Base-by-base conservation (phyloP, 2,113 vertebrate genomes). In the Paraplagusia blochii region DNA sequence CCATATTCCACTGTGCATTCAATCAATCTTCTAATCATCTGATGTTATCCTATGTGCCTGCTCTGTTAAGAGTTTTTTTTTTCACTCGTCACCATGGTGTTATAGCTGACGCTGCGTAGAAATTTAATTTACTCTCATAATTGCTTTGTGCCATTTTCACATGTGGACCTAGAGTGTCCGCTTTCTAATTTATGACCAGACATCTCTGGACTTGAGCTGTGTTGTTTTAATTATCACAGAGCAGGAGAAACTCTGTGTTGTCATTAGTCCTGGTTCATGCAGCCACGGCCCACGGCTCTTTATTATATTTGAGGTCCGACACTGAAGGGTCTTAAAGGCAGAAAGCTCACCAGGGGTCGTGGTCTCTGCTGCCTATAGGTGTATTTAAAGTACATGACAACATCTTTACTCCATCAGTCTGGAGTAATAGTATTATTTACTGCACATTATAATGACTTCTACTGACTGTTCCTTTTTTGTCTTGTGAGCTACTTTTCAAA, bases 231-330 rank as follows among this genome's bases (percentile, higher is more conserved):
- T 83, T 80, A 74, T 79, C 63, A 33, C 59, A 48, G 73, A 69
- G 82, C 77, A 58, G 74, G 71, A 79, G 79, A 77, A 87, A 84
- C 79, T 81, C 73, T 84, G 81, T 85, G 83, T 56, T 76, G 83
- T 77, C 76, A 59, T 73, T 82, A 53, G 78, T 79, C 76, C 78
- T 72, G 77, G 76, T 83, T 80, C 80, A 80, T 84, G 83, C 80
- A 85, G 76, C 67, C 50, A 55, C 70, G 67, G 77, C 79, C 63
- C 19, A 29, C 56, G 40, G 52, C 76, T 80, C 77, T 83, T 85
- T 66, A 85, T 85, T 79, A 82, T 76, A 74, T 85, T 77, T 72
- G 80, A 86, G 79, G 77, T 39, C n/a, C 61, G 58, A 77, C 77
- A 72, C 55, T 74, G 74, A 79, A 66, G 80, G 74, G 66, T 69